Evolutionary conservation across 1,140 invertebrate genomes (phyloP).

Genomic region (Antheraea mylitta): DNA sequence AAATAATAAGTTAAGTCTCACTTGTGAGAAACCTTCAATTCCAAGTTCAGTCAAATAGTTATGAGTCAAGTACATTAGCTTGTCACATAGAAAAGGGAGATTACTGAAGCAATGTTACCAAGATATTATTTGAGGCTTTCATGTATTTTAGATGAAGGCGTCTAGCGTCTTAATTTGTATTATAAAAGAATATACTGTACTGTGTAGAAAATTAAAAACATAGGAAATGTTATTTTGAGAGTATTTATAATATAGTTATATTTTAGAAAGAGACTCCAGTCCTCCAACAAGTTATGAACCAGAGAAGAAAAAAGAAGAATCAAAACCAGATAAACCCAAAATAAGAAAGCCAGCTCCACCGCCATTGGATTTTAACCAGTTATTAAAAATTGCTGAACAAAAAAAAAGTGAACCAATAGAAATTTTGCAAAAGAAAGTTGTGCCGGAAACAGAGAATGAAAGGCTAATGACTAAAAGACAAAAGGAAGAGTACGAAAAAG

Average conservation of each 20-base stretch:
- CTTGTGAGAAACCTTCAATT: too few species aligned
- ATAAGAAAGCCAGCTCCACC: conserved; percentile 80
- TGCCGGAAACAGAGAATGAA: conserved; percentile 81
- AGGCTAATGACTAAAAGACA: conserved; percentile 89
- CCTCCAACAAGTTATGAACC: conserved; percentile 67
- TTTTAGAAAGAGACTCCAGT: conserved; percentile 52
- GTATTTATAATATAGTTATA: not conserved
- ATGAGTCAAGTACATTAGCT: too few species aligned
- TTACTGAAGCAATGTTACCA: too few species aligned
- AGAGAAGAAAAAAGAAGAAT: conserved; percentile 71
- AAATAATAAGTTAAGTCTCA: too few species aligned
- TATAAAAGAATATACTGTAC: too few species aligned
- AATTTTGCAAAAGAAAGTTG: conserved; percentile 81
- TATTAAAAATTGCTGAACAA: conserved; percentile 89
- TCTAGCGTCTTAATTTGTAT: too few species aligned
- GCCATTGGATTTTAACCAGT: conserved; percentile 85
- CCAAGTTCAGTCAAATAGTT: too few species aligned
- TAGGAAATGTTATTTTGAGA: not conserved
- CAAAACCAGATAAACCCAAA: conserved; percentile 81
- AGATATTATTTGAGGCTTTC: too few species aligned
- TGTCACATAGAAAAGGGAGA: too few species aligned
- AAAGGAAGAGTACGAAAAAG: conserved; percentile 84
- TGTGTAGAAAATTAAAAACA: not conserved
- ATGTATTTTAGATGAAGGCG: too few species aligned
- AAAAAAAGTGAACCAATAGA: conserved; percentile 89